phyloP scores from a whole-genome alignment of 2,797 vertebrate genomes.

The Pseudocheirus occidentalis region DNA sequence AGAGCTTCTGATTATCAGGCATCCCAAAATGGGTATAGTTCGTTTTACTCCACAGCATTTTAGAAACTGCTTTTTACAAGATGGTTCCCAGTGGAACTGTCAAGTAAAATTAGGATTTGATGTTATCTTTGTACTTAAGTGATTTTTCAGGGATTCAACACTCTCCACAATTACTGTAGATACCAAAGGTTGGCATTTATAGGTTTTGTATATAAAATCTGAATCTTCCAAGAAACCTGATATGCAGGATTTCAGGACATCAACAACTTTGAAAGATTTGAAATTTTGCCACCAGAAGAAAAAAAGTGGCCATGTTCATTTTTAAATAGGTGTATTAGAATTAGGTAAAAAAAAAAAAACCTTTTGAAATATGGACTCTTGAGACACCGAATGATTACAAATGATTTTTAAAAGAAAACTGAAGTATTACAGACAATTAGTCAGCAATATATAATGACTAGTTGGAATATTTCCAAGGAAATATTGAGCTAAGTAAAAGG shows the following conservation, averaged over 20 bases:
- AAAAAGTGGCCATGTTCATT: slow-evolving; percentile 21
- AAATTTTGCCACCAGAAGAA: slow-evolving; percentile 56
- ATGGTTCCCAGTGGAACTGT: neutral
- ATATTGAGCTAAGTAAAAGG: slow-evolving; percentile 48
- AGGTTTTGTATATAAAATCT: slow-evolving; percentile 17
- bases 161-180: slow-evolving; percentile 29
- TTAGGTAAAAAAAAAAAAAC: slow-evolving; percentile 31
- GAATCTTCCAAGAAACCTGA: slow-evolving; percentile 47
- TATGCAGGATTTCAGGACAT: slow-evolving; percentile 44
- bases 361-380: slow-evolving; percentile 22
- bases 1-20: slow-evolving; percentile 23
- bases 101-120: slow-evolving; percentile 22
- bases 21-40: neutral
- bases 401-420: slow-evolving; percentile 56
- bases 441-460: slow-evolving; percentile 29
- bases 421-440: slow-evolving; percentile 52
- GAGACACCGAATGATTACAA: slow-evolving; percentile 41
- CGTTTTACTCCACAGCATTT: neutral
- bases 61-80: slow-evolving; percentile 5
- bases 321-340: slow-evolving; percentile 41
- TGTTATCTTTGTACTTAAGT: slow-evolving; percentile 44
- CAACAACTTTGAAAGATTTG: slow-evolving; percentile 46
- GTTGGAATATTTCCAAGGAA: slow-evolving; percentile 57
- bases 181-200: neutral
- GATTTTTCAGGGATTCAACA: neutral